Base-by-base conservation (phyloP, 2,888 invertebrate genomes). In the Taenaris catops region DNA sequence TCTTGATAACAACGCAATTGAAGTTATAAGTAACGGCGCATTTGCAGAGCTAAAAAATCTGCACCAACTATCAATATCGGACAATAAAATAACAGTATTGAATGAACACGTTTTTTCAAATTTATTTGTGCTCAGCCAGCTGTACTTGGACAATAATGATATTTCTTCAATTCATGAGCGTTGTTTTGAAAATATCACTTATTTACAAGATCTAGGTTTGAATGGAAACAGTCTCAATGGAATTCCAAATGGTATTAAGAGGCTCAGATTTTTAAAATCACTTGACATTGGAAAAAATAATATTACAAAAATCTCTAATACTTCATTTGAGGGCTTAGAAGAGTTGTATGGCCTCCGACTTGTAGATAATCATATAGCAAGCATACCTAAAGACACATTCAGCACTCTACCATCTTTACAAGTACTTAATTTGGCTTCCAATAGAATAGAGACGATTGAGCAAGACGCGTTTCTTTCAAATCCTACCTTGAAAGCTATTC, bases 211-310 rank as follows among this genome's bases (percentile, higher is more conserved):
- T 58, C 81, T 95, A 26, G 92, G 93, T n/a, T 68, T 95, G 38
- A 92, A 91, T 58, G 92, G 91, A 25, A 95, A 95, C 61, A 75
- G 74, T 42, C 75, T 95, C 18, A 90, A 89, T 29, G 86, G 87
- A 27, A 87, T 93, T 20, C 93, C 94, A 10, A 88, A 87, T 34
- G 92, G 93, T 1, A 88, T 94, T 6, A 90, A 89, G 35, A 90
- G 90, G 46, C 73, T 95, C 20, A 75, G 89, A 28, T 91, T 91
- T 56, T 74, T 96, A 36, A 93, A 92, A 67, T 92, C 92, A 0
- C 88, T 96, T 31, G 94, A 95, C 69, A 87, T 96, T 44, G 94
- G 94, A 2, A 93, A 94, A 64, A 96, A 96, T 70, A 89, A 89
- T 44, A 92, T 96, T 50, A 88, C 91, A 27, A 84, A 81, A 37